Base-by-base conservation (phyloP, 2,113 vertebrate species). In the Tapirus terrestris region DNA sequence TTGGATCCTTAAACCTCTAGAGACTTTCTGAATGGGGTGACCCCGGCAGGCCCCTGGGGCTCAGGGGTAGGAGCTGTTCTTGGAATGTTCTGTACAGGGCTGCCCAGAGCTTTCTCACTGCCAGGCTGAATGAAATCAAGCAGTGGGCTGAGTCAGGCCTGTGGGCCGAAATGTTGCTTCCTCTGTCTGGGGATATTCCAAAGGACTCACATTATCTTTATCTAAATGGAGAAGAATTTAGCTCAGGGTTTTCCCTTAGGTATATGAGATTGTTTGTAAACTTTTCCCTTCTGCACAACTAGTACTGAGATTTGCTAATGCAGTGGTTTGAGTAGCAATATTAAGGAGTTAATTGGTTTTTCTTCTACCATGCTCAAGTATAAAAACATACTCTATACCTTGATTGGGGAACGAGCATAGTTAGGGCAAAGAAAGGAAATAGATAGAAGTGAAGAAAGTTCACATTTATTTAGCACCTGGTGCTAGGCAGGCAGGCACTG, bases 121-220 rank as follows among this genome's bases (percentile, higher is more conserved):
- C 1, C 27, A 31, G 33, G 39, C 81, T 84, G 68, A 93, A 61
- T 33, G 83, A 92, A 95, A 72, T 51, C 17, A 51, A 27, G 23
- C 70, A 20, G 72, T 61, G 33, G 63, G 63, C 0, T 6, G 91
- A 6, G 53, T 84, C 84, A 97, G 92, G 5, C 67, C 39, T 92
- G 90, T 96, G 92, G 92, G 80, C 95, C 56, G 70, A 95, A 80
- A 61, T 97, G 97, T 96, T 94, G 93, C 95, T 79, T 97, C 0
- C 0, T 86, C n/a, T n/a, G 67, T 87, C 8, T 3, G 29, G 84
- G 89, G 63, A 56, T 73, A 96, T 97, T 94, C n/a, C 82, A 82
- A 83, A 97, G 85, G 91, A 82, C 67, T 91, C 67, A 73, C 75
- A 87, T 93, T 68, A 9, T 21, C 89, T 53, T 94, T 36, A 25